Evolutionary conservation across 2,888 invertebrate genomes (phyloP).

Genomic region (Troides helena): DNA sequence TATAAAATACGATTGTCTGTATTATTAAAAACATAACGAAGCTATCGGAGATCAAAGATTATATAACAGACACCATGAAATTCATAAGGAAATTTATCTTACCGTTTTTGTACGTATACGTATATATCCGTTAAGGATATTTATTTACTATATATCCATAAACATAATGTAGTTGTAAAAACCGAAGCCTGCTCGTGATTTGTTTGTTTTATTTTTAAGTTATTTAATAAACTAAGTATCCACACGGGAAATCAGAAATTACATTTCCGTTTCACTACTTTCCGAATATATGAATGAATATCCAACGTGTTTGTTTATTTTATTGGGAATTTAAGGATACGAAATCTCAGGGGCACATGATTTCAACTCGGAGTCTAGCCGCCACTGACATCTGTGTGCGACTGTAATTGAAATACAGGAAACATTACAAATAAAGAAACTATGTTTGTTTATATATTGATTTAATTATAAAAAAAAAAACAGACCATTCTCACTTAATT

Average conservation of each 20-base stretch:
- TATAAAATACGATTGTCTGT: too few species aligned
- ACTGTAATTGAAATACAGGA: background rate
- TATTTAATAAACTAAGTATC: conserved; percentile 37
- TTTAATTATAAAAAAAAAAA: too few species aligned
- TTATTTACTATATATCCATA: too few species aligned
- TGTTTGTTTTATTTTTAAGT: conserved; percentile 9
- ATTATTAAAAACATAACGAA: too few species aligned
- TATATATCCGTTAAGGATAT: too few species aligned
- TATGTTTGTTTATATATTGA: too few species aligned
- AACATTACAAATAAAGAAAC: background rate
- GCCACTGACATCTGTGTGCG: conserved; percentile 17
- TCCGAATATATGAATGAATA: conserved; percentile 51
- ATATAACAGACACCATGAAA: too few species aligned
- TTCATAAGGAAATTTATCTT: too few species aligned
- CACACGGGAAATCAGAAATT: conserved; percentile 75
- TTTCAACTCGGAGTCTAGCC: conserved; percentile 40
- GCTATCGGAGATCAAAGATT: too few species aligned
- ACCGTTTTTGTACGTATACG: too few species aligned
- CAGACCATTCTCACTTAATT: too few species aligned
- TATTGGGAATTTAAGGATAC: conserved; percentile 68
- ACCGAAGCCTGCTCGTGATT: background rate
- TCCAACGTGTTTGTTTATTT: conserved; percentile 66
- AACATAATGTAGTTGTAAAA: too few species aligned
- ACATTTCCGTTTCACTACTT: conserved; percentile 66
- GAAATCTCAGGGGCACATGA: conserved; percentile 49